phyloP scores from a whole-genome alignment of 2,888 invertebrate species.

The Nemurella pictetii region DNA sequence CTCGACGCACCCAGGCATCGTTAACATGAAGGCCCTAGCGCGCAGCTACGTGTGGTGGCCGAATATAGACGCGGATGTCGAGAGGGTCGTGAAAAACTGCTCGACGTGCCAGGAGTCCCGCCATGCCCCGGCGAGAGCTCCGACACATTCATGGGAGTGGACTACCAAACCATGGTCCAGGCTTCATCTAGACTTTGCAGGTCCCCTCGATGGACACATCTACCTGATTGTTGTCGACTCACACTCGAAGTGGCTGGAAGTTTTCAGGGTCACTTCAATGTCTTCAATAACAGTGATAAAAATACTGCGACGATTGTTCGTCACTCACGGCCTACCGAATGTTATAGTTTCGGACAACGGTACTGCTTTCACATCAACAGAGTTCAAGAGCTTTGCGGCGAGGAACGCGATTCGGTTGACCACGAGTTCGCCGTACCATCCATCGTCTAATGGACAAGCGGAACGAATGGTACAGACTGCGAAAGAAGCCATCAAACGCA shows the following conservation, averaged over 20 bases:
- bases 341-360: slow-evolving; percentile 45
- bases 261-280: slow-evolving; percentile 33
- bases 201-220: background rate
- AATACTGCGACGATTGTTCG: slow-evolving; percentile 39
- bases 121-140: background rate
- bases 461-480: slow-evolving; percentile 44
- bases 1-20: background rate
- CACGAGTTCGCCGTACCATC: slow-evolving; percentile 43
- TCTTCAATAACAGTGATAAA: slow-evolving; percentile 37
- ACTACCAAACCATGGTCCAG: background rate
- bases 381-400: slow-evolving; percentile 43
- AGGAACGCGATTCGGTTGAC: slow-evolving; percentile 41
- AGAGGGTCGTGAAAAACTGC: background rate
- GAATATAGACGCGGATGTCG: slow-evolving; percentile 1
- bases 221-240: slow-evolving; percentile 20
- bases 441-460: slow-evolving; percentile 45
- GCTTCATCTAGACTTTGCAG: slow-evolving; percentile 26
- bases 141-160: background rate
- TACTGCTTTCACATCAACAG: slow-evolving; percentile 44
- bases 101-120: background rate
- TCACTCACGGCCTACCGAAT: slow-evolving; percentile 44
- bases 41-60: slow-evolving; percentile 23
- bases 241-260: too few relatives aligned
- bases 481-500: slow-evolving; percentile 39
- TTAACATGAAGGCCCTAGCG: background rate